Evolutionary conservation across 64 coral and sea anemone genomes (phyloP).

Genomic region (Actinia equina): DNA sequence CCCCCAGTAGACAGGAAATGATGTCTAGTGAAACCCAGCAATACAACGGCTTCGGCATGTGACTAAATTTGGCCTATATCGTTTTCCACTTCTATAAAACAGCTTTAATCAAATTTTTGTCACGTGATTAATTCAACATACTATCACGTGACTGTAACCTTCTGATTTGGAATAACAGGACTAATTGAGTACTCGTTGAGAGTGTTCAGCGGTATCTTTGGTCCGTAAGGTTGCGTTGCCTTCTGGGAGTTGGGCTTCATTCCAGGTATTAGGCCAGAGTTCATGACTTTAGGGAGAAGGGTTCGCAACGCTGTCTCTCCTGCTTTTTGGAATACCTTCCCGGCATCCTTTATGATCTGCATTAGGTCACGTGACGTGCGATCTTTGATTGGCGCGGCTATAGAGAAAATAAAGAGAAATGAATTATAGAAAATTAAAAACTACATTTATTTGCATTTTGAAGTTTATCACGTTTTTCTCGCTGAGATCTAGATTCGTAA

Average conservation of each 20-base stretch:
- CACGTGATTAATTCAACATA: background rate
- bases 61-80: no score
- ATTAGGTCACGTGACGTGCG: constrained; percentile 70
- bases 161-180: constrained; percentile 80
- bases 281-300: constrained; percentile 61
- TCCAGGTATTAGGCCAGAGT: constrained; percentile 79
- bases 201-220: constrained; percentile 90
- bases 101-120: background rate
- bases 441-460: no score
- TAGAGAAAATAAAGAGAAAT: background rate
- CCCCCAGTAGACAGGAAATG: no score
- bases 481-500: no score
- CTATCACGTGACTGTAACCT: constrained; percentile 8
- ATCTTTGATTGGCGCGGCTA: background rate
- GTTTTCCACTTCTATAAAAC: no score
- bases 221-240: constrained; percentile 73
- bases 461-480: no score
- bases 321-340: constrained; percentile 52
- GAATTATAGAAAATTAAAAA: background rate
- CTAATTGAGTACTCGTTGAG: constrained; percentile 78
- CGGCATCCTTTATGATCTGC: constrained; percentile 78
- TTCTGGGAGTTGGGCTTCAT: constrained; percentile 53
- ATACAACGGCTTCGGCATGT: no score
- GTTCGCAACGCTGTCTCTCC: constrained; percentile 44
- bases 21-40: no score